Base-by-base conservation (phyloP, 1,140 invertebrate species). In the Colletes latitarsis region DNA sequence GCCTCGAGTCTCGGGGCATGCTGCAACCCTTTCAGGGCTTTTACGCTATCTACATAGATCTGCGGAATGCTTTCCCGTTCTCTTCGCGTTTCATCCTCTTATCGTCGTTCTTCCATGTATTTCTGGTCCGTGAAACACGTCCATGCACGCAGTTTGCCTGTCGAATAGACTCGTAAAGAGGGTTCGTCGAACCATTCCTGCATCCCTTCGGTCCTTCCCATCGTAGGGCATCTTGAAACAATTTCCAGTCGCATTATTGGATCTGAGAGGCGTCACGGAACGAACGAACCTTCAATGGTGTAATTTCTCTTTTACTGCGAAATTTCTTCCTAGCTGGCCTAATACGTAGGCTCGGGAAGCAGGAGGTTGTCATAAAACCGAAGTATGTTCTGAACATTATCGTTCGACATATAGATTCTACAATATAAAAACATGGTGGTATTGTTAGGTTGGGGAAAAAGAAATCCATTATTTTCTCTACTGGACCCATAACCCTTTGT, bases 21-120 rank as follows among this genome's bases (percentile, higher is more conserved):
- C 3, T n/a, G 49, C 57, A 69, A 70, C 66, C 75, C 77, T 80
- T 66, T 80, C 41, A 66, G 14, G 14, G 62, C 77, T 58, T 66
- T 74, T 66, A 57, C 62, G 39, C 71, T 57, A 80, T 80, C 62
- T 80, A 74, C 77, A 74, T 74, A 74, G 62, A 80, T 74, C 71
- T 19, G 5, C 6, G 43, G 15, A 46, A 62, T 19, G 43, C 19
- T 72, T 55, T 71, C n/a, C 39, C 12, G 4, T 21, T 62, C 77
- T n/a, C 62, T 46, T 72, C 57, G 49, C 64, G 70, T 79, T 49
- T 30, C 60, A 15, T 46, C 60, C 62, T 58, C 52, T 46, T 63
- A 66, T 66, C 49, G 14, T 39, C 67, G 57, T 70, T 69, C 66
- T 77, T 77, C 19, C 75, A 17, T 69, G 64, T 60, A 60, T 75